Conservation (phyloP, 2,113 vertebrate species). For the Hyla sarda region DNA sequence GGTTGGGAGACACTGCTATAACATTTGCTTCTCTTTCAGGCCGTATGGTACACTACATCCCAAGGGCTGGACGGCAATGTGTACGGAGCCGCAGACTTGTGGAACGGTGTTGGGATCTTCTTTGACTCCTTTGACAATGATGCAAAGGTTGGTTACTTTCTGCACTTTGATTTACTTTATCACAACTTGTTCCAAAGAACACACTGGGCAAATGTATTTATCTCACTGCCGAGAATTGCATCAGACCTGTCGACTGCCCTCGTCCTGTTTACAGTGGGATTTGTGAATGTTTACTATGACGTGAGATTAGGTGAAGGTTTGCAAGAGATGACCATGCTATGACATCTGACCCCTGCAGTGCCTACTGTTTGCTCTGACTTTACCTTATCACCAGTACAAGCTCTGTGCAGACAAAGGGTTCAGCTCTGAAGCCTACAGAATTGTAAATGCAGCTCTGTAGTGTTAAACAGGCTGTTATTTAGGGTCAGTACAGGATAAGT, state of each 20-base stretch:
- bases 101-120: slow-evolving; percentile 95
- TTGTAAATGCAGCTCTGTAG: too few species aligned
- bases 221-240: background rate
- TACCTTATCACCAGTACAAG: too few species aligned
- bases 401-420: too few species aligned
- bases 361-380: too few species aligned
- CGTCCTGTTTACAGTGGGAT: background rate
- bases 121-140: slow-evolving; percentile 99
- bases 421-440: too few species aligned
- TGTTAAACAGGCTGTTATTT: too few species aligned
- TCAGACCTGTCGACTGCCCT: background rate
- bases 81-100: slow-evolving; percentile 89
- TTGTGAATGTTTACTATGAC: background rate
- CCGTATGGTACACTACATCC: slow-evolving; percentile 87
- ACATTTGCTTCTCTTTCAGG: slow-evolving; percentile 75
- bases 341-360: too few species aligned
- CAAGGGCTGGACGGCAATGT: slow-evolving; percentile 94
- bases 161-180: slow-evolving; percentile 37
- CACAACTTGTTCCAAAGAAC: background rate
- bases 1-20: too few species aligned
- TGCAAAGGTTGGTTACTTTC: slow-evolving; percentile 82
- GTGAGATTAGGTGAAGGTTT: background rate
- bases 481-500: too few species aligned
- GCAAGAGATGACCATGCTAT: background rate
- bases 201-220: background rate